These are phyloP conservation scores for Sandelia bainsii DNA, from an alignment of 2,797 vertebrate genomes.

Conservation along the genomic window DNA sequence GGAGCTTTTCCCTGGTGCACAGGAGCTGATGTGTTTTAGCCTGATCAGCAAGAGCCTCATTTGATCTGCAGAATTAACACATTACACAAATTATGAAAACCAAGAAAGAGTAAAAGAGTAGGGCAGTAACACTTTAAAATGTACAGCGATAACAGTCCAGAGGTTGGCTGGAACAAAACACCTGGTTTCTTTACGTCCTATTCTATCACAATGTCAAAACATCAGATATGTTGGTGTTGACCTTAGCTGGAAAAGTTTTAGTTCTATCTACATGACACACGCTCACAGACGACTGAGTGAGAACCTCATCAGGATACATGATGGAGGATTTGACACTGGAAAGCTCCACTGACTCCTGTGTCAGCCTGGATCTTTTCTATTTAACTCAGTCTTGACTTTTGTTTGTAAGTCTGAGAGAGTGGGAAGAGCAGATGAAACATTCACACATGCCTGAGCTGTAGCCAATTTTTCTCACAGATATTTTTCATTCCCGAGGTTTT, in stretches of 20 bases:
- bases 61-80: background rate
- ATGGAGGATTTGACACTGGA: background rate
- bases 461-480: background rate
- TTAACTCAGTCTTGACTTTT: background rate
- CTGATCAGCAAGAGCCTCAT: background rate
- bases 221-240: background rate
- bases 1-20: background rate
- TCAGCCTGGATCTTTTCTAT: background rate
- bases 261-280: background rate
- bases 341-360: background rate
- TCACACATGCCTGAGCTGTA: background rate
- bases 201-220: background rate
- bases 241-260: background rate
- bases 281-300: background rate
- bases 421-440: background rate
- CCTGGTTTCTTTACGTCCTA: background rate
- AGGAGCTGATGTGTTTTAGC: conserved; percentile 5
- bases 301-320: background rate
- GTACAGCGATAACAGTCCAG: conserved; percentile 4
- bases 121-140: background rate
- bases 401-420: background rate
- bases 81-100: background rate
- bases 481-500: background rate
- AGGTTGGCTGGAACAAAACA: background rate
- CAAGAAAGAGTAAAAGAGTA: background rate